Base-by-base conservation (phyloP, 2,113 vertebrate genomes). In the Pogona vitticeps region DNA sequence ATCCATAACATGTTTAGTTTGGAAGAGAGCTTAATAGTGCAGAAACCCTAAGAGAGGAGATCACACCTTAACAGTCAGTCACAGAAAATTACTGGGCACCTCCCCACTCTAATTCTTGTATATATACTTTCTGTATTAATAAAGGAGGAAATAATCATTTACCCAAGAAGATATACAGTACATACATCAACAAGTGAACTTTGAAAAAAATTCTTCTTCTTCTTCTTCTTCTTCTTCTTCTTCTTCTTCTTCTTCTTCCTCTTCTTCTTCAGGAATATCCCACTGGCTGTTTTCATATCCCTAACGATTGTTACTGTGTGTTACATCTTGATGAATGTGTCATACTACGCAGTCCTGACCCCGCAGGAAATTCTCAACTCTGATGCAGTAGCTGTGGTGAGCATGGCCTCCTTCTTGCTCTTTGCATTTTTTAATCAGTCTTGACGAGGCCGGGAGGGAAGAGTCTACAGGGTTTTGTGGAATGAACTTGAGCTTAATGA, bases 281-380 rank as follows among this genome's bases (percentile, higher is more conserved):
- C 95, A 70, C 88, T 94, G 86, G 86, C 85, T 46, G 90, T 87
- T 80, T 92, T 88, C 21, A 81, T 91, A 58, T 90, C 93, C 14
- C 86, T 15, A 88, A 84, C 63, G 33, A 31, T 90, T 59, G 90
- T 95, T 87, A 90, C 94, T 33, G 65, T 67, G 56, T 86, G 90
- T 78, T 93, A 88, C 90, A 33, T 92, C n/a, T 81, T 76, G 70
- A 90, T 86, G 75, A 93, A 94, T 76, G 83, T 92, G 81, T 89
- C 94, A 67, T 91, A 94, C 90, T 94, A 89, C 59, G 91, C 94
- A 18, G 33, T 94, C 88, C 92, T 96, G 89, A 88, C 89, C 85
- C 91, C 87, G 31, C 88, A 93, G 84, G 95, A 96, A 92, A 92
- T 94, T 89, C 85, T 94, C 90, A 82, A 89, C 82, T 94, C 94